These are phyloP conservation scores for Ichneumoninae sp. DNA, from an alignment of 2,888 invertebrate species.

Conservation along the genomic window DNA sequence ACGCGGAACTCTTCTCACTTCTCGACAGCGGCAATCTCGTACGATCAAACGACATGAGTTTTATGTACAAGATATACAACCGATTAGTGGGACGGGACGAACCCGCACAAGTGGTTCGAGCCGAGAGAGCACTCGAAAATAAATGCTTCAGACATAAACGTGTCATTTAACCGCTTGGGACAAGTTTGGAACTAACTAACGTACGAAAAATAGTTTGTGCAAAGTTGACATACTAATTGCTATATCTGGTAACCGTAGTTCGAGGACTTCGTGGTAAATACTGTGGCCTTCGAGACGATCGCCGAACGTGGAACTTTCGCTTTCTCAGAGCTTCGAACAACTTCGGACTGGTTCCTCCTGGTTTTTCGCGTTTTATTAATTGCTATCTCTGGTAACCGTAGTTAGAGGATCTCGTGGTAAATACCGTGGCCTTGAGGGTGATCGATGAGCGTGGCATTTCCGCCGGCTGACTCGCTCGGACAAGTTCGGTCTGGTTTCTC, in stretches of 20 bases:
- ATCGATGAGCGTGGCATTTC: conserved; percentile 68
- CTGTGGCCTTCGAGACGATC: conserved; percentile 73
- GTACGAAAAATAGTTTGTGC: conserved; percentile 29
- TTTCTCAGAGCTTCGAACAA: neutral
- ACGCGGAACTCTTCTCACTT: neutral
- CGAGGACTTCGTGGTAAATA: conserved; percentile 69
- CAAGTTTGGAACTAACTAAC: conserved; percentile 8
- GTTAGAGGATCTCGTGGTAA: conserved; percentile 70
- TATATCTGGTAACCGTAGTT: conserved; percentile 71
- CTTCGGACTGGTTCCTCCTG: neutral
- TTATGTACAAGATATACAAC: conserved; percentile 22
- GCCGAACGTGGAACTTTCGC: conserved; percentile 54
- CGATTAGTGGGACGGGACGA: neutral
- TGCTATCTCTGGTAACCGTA: conserved; percentile 75
- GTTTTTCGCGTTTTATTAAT: conserved; percentile 38
- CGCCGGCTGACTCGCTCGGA: neutral
- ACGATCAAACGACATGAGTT: conserved; percentile 10
- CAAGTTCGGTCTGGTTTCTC: conserved; percentile 1
- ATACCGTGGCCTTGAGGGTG: conserved; percentile 76
- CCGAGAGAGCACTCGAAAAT: neutral
- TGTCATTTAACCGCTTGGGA: neutral
- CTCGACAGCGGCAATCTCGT: neutral
- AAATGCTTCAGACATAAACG: neutral
- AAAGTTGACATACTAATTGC: conserved; percentile 59
- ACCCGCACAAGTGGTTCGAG: neutral